Evolutionary conservation across 2,888 invertebrate species (phyloP).

Genomic region (Gandaritis pyraliata): DNA sequence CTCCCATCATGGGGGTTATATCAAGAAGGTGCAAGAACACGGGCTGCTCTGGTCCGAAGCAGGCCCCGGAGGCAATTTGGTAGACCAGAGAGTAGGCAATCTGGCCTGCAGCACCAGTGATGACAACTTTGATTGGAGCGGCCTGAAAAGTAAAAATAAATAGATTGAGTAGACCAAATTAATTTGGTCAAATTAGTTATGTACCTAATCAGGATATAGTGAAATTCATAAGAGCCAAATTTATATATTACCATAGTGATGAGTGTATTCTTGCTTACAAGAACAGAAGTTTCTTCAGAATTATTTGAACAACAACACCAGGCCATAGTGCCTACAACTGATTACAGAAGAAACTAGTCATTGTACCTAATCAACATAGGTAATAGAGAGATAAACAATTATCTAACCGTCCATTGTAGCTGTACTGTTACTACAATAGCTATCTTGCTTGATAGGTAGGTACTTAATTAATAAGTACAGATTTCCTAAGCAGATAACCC

Average conservation of each 20-base stretch:
- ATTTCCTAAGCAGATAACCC: slow-evolving; percentile 6
- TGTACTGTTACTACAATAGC: background rate
- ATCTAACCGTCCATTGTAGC: slow-evolving; percentile 18
- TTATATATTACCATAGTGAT: slow-evolving; percentile 50
- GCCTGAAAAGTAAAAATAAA: slow-evolving; percentile 79
- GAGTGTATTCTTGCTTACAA: slow-evolving; percentile 39
- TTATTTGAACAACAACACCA: slow-evolving; percentile 52
- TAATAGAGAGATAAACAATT: slow-evolving; percentile 26
- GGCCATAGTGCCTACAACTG: slow-evolving; percentile 42
- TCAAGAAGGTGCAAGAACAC: slow-evolving; percentile 96
- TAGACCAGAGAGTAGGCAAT: slow-evolving; percentile 98
- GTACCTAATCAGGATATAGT: too few species aligned
- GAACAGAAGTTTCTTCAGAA: slow-evolving; percentile 39
- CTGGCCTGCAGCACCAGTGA: slow-evolving; percentile 99
- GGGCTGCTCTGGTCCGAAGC: slow-evolving; percentile 95
- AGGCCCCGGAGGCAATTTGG: slow-evolving; percentile 97
- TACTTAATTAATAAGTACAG: background rate
- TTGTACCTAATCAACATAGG: slow-evolving; percentile 18
- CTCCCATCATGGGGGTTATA: slow-evolving; percentile 97
- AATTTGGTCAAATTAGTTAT: too few species aligned
- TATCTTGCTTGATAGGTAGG: too few species aligned
- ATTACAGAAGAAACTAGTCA: slow-evolving; percentile 19
- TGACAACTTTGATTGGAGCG: slow-evolving; percentile 95
- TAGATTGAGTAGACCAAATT: too few species aligned
- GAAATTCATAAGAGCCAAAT: slow-evolving; percentile 14